These are phyloP conservation scores for Coilia nasus DNA, from an alignment of 2,797 vertebrate species.

Conservation along the genomic window DNA sequence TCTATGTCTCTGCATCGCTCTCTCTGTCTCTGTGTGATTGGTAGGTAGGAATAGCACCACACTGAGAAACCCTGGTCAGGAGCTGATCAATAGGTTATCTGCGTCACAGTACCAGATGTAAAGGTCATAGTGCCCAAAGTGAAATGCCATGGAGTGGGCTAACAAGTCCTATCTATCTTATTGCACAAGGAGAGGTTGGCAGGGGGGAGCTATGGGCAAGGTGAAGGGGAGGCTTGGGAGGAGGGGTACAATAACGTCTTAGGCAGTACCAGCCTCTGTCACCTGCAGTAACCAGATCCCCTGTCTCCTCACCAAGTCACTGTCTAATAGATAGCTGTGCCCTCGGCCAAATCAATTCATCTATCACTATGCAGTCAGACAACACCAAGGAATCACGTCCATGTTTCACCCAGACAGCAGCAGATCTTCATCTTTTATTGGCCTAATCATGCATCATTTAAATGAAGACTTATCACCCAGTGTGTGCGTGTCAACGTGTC, in stretches of 20 bases:
- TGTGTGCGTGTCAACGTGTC: conserved; percentile 21
- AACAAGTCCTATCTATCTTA: conserved; percentile 71
- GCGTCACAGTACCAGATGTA: conserved; percentile 48
- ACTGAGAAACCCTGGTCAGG: conserved; percentile 19
- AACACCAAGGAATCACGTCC: neutral
- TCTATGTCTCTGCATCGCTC: neutral
- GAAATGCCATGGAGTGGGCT: conserved; percentile 56
- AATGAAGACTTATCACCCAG: conserved; percentile 4
- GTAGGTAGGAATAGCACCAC: neutral
- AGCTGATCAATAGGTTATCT: conserved; percentile 68
- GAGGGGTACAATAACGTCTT: neutral
- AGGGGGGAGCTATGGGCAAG: conserved; percentile 31
- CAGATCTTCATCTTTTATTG: neutral
- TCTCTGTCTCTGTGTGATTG: neutral
- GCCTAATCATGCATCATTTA: conserved; percentile 13
- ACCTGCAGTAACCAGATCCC: conserved; percentile 9
- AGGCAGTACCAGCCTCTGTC: neutral
- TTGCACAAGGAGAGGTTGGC: conserved; percentile 34
- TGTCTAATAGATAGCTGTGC: neutral
- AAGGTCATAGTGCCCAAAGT: conserved; percentile 63
- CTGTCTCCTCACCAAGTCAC: conserved; percentile 8
- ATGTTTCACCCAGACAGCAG: neutral
- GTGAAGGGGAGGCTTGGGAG: neutral
- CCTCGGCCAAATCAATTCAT: neutral
- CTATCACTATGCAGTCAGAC: neutral